phyloP scores from a whole-genome alignment of 1,140 invertebrate species.

The Anastrepha ludens region DNA sequence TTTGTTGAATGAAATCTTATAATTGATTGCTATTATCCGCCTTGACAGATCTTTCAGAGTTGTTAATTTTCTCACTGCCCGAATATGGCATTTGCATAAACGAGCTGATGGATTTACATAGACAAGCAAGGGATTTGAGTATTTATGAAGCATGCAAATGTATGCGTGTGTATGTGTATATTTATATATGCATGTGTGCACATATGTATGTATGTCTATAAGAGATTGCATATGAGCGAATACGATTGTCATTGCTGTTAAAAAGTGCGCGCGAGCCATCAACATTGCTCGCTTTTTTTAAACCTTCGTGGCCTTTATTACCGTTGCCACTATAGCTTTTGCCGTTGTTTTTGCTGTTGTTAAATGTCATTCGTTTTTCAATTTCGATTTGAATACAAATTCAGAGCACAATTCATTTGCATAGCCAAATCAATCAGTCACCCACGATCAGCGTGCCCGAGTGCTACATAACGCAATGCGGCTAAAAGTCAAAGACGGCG shows the following conservation, averaged over 20 bases:
- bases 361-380: conserved; percentile 43
- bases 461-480: neutral
- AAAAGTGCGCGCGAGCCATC: neutral
- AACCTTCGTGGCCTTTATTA: neutral
- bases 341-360: neutral
- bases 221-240: neutral
- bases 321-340: neutral
- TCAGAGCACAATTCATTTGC: conserved; percentile 32
- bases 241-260: neutral
- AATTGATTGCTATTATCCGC: conserved; percentile 26
- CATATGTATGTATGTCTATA: neutral
- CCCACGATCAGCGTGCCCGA: neutral
- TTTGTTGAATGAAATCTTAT: conserved; percentile 43
- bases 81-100: conserved; percentile 42
- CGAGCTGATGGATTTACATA: conserved; percentile 26
- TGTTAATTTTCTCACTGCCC: conserved; percentile 46
- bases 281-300: neutral
- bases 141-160: neutral
- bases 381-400: conserved; percentile 49
- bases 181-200: neutral
- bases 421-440: conserved; percentile 50
- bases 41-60: neutral
- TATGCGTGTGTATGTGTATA: neutral
- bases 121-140: neutral
- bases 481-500: neutral